These are phyloP conservation scores for Cancer borealis DNA, from an alignment of 2,888 invertebrate genomes.

Conservation along the genomic window DNA sequence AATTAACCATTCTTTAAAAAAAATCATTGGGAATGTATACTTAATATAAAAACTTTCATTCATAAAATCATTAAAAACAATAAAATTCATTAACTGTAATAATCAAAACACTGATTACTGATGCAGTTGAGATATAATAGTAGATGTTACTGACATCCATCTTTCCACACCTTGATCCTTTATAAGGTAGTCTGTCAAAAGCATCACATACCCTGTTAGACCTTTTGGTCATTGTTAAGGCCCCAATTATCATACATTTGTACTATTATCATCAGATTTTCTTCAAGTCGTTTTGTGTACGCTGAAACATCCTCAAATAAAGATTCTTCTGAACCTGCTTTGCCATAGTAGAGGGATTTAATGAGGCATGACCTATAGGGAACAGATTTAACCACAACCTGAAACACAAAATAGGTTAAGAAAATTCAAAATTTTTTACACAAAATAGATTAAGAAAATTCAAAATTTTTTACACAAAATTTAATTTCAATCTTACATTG, in stretches of 20 bases:
- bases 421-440: too few relatives aligned
- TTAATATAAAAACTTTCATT: not conserved
- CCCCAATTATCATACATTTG: slow-evolving; percentile 68
- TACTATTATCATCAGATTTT: slow-evolving; percentile 57
- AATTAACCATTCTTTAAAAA: not conserved
- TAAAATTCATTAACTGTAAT: not conserved
- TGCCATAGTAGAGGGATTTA: slow-evolving; percentile 63
- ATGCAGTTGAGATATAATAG: not conserved
- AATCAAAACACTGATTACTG: slow-evolving; percentile 1
- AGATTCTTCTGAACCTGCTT: slow-evolving; percentile 50
- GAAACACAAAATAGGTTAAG: slow-evolving; percentile 34
- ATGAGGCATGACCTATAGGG: slow-evolving; percentile 56
- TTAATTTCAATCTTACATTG: too few relatives aligned
- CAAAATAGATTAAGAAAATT: too few relatives aligned
- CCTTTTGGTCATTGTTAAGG: slow-evolving; percentile 64
- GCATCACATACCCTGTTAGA: slow-evolving; percentile 31
- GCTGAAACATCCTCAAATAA: slow-evolving; percentile 28
- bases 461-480: too few relatives aligned
- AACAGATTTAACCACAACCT: slow-evolving; percentile 68
- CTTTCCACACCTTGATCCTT: not conserved
- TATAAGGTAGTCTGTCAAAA: not conserved
- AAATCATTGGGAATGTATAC: not conserved
- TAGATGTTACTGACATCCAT: not conserved
- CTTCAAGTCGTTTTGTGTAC: slow-evolving; percentile 54
- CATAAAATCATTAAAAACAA: not conserved